Base-by-base conservation (phyloP, 2,113 vertebrate genomes). In the Periophthalmodon schlosseri region DNA sequence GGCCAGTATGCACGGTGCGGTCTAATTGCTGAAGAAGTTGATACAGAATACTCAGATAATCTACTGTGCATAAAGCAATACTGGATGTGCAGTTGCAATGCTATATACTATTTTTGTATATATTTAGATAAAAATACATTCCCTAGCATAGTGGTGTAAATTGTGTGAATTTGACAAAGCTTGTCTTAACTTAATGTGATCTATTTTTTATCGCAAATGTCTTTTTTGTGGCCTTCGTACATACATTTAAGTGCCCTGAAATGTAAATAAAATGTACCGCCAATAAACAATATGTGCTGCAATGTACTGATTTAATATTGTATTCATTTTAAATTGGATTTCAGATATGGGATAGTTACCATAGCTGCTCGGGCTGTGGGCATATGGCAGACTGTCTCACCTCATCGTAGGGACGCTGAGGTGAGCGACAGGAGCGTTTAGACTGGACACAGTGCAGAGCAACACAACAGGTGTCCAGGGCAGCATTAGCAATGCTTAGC, bases 401-500 rank as follows among this genome's bases (percentile, higher is more conserved):
- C 20, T n/a, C n/a, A 9, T 69, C 5, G 36, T 12, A 18, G 69
- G 28, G 47, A 70, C 16, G 57, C 11, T 52, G 2, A 77, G 50
- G 21, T 15, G 2, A 54, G 60, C 67, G 73, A 70, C 81, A 76
- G 16, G 46, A 75, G 67, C 67, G 10, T 72, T 50, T 39, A 79
- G 70, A 67, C 60, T 81, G 79, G 82, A 72, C 68, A n/a, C 72
- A 70, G 80, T 83, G 65, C 36, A 39, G 68, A 73, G 69, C 68
- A 81, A 69, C 61, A 64, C 76, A 86, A 54, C 89, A 93, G 89
- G 88, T 93, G 91, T 84, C 79, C 81, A 69, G 14, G 58, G 81
- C 68, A 69, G 89, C 73, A 90, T 91, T 93, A 93, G 80, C 68
- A 16, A 77, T 49, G n/a, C 89, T 92, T 88, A 93, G 81, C 69